Percentiles rank a stretch among this genome's conserved stretches.
phyloP scores from a whole-genome alignment of 2,113 vertebrate species.

The Tetrao urogallus region DNA sequence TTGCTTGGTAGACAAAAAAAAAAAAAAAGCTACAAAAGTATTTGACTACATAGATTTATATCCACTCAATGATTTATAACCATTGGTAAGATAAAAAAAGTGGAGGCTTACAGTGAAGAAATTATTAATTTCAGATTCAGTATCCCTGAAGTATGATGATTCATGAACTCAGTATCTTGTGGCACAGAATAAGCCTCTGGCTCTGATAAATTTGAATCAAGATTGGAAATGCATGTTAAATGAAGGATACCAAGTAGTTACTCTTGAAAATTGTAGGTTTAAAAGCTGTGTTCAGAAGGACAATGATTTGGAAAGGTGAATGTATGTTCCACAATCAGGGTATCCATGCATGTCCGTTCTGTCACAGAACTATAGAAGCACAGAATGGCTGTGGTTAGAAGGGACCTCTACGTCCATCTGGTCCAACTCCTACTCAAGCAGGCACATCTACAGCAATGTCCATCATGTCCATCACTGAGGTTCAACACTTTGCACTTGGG shows the following conservation, averaged over 20 bases:
- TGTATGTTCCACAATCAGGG: background rate
- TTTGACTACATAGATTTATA: background rate
- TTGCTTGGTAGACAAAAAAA: background rate
- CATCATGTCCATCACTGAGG: background rate
- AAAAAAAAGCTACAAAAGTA: background rate
- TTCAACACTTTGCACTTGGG: no score
- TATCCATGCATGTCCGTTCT: fast-evolving
- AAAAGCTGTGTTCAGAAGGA: background rate
- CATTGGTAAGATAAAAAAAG: background rate
- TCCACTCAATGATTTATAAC: background rate
- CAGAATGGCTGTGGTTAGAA: background rate
- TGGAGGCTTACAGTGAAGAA: background rate
- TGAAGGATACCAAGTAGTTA: background rate
- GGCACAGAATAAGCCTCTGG: background rate
- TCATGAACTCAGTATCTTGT: background rate
- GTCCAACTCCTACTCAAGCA: background rate
- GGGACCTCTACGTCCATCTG: background rate
- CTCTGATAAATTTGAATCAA: background rate
- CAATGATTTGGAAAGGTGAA: background rate
- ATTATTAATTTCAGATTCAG: background rate
- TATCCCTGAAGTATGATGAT: background rate
- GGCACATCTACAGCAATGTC: background rate
- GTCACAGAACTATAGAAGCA: background rate
- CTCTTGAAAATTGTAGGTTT: background rate
- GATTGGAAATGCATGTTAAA: background rate